Conservation (phyloP, 92 coral and sea anemone species). For the Phymanthus crucifer region DNA sequence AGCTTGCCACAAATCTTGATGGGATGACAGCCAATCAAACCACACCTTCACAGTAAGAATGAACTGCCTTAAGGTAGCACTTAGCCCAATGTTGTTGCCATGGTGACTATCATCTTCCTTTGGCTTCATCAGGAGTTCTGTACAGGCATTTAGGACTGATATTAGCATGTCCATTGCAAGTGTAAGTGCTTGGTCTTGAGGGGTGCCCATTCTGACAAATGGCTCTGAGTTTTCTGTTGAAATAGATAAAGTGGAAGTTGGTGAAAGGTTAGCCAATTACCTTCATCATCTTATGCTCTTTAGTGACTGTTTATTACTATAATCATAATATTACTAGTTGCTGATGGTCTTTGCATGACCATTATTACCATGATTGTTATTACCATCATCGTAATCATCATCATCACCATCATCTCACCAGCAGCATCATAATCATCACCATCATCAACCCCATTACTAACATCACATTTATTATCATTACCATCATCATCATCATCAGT, state of each 20-base stretch:
- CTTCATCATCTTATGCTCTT: no score
- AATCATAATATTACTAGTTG: no score
- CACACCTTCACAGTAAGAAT: slow-evolving; percentile 89
- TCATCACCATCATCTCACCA: no score
- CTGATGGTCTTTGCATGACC: no score
- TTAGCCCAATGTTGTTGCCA: slow-evolving; percentile 40
- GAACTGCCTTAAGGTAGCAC: slow-evolving; percentile 73
- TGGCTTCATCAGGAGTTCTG: slow-evolving; percentile 20
- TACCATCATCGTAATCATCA: no score
- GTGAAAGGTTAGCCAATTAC: neutral
- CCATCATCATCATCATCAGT: no score
- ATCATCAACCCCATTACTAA: no score
- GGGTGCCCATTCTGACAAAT: slow-evolving; percentile 76
- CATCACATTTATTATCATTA: no score
- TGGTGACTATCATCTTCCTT: slow-evolving; percentile 32
- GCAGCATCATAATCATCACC: no score
- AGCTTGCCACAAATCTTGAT: slow-evolving; percentile 77
- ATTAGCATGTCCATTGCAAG: slow-evolving; percentile 80
- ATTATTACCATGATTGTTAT: no score
- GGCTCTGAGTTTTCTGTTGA: slow-evolving; percentile 50
- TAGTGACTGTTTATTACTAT: no score
- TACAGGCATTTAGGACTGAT: slow-evolving; percentile 55
- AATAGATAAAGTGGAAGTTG: neutral
- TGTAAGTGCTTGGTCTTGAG: slow-evolving; percentile 91
- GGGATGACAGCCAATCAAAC: slow-evolving; percentile 85